Conservation (phyloP, 2,113 vertebrate species). For the Sapayoa aenigma region DNA sequence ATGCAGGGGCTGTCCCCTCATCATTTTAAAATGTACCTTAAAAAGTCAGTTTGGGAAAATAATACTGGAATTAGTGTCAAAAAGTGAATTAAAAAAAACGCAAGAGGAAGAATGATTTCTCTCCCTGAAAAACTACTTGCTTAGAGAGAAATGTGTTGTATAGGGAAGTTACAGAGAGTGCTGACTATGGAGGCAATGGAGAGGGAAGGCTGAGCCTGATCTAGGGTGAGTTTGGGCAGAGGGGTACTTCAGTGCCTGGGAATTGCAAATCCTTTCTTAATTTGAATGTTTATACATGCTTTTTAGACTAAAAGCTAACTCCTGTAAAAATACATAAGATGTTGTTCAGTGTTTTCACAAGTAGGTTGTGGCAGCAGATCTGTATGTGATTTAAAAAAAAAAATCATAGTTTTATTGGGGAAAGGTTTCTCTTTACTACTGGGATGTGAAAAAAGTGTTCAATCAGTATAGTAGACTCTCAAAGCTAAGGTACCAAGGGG, state of each 20-base stretch:
- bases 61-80: background rate
- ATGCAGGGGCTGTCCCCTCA: accelerated
- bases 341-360: background rate
- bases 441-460: background rate
- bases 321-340: background rate
- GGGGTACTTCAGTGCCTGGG: background rate
- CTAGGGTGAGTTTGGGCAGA: accelerated
- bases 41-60: background rate
- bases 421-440: background rate
- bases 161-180: background rate
- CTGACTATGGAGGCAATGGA: background rate
- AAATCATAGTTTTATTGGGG: background rate
- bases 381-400: background rate
- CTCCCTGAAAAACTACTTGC: background rate
- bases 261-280: background rate
- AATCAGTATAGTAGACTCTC: background rate
- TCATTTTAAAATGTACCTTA: background rate
- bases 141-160: background rate
- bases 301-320: background rate
- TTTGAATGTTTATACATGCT: background rate
- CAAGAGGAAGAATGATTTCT: background rate
- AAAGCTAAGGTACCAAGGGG: accelerated
- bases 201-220: accelerated
- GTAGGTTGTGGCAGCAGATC: background rate
- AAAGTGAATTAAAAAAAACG: background rate